Conservation (phyloP, 2,888 invertebrate species). For the Cosmia trapezina region DNA sequence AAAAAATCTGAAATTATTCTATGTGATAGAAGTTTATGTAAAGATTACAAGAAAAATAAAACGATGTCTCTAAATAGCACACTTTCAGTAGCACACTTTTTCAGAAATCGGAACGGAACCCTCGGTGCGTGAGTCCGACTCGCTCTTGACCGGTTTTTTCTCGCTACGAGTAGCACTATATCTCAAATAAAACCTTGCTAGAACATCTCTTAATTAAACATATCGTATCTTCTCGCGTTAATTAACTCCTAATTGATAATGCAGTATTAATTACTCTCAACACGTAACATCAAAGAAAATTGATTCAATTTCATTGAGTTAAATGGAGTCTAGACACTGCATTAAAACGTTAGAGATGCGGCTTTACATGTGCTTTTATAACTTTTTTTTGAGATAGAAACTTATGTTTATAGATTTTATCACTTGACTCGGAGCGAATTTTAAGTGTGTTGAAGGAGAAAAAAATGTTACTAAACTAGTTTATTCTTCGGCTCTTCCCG, state of each 20-base stretch:
- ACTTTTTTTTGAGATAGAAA: not conserved
- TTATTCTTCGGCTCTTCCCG: not conserved
- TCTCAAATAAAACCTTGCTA: not conserved
- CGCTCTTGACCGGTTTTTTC: too few relatives aligned
- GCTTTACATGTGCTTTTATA: not conserved
- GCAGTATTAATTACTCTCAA: slow-evolving; percentile 43
- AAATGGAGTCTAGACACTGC: slow-evolving; percentile 38
- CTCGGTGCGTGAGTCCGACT: too few relatives aligned
- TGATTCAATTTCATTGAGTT: slow-evolving; percentile 31
- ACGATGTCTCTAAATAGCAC: too few relatives aligned
- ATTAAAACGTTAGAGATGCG: slow-evolving; percentile 9
- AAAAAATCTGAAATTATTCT: too few relatives aligned
- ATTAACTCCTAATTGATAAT: slow-evolving; percentile 34
- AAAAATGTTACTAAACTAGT: not conserved
- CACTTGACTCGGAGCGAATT: not conserved
- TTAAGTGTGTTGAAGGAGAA: too few relatives aligned
- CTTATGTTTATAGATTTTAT: not conserved
- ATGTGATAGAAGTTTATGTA: too few relatives aligned
- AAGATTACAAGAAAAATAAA: too few relatives aligned
- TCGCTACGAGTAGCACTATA: not conserved
- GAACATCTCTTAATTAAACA: not conserved
- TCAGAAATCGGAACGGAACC: too few relatives aligned
- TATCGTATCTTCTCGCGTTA: slow-evolving; percentile 2
- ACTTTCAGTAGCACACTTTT: too few relatives aligned
- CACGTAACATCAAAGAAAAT: slow-evolving; percentile 45